These are phyloP conservation scores for Drosophila rhopaloa DNA, from an alignment of 1,140 invertebrate species.

Conservation along the genomic window DNA sequence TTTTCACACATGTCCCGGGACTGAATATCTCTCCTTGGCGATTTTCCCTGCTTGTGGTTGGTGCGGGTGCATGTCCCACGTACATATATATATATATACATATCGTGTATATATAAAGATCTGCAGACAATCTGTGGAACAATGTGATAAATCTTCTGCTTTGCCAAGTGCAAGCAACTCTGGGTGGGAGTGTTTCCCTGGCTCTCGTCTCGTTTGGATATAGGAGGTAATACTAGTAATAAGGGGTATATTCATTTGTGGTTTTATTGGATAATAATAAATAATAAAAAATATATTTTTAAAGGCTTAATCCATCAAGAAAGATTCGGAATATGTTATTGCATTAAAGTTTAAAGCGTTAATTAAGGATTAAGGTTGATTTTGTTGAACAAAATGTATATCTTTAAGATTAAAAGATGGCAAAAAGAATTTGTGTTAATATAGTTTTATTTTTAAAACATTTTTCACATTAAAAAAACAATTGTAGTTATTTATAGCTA, in stretches of 20 bases:
- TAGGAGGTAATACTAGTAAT: constrained; percentile 13
- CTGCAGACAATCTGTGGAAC: constrained; percentile 83
- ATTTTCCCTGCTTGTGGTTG: constrained; percentile 64
- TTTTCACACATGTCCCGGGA: constrained; percentile 44
- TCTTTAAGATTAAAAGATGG: too few relatives aligned
- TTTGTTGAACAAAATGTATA: too few relatives aligned
- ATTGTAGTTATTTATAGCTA: background rate
- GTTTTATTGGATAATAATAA: background rate
- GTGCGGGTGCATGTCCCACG: constrained; percentile 69
- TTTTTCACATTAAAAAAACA: too few relatives aligned
- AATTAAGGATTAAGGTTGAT: too few relatives aligned
- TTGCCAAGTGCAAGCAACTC: constrained; percentile 60
- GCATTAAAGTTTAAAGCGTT: too few relatives aligned
- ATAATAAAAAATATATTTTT: background rate
- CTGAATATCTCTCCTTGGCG: constrained; percentile 21
- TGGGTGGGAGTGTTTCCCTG: constrained; percentile 76
- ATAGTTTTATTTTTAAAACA: too few relatives aligned
- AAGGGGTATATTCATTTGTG: background rate
- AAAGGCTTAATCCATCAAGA: background rate
- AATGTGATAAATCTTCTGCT: constrained; percentile 82
- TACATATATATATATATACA: constrained; percentile 18
- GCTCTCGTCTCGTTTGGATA: constrained; percentile 20
- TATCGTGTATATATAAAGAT: constrained; percentile 58
- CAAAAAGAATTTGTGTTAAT: too few relatives aligned
- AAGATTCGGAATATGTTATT: too few relatives aligned